Percentiles rank a stretch among this genome's conserved stretches.
phyloP scores from a whole-genome alignment of 1,140 invertebrate species.

The Drosophila virilis region DNA sequence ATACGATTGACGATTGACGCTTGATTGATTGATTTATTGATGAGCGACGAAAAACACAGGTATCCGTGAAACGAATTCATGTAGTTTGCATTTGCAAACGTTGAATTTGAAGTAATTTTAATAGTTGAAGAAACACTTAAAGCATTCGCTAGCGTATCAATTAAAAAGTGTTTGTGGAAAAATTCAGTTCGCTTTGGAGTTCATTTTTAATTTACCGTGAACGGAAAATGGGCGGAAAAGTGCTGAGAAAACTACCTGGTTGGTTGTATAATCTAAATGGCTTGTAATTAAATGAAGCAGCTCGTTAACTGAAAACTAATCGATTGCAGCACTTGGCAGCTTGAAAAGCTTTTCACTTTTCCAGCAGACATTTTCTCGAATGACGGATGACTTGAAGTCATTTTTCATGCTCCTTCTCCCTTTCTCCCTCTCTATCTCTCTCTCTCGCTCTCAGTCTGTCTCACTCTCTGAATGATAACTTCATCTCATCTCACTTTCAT shows the following conservation, averaged over 20 bases:
- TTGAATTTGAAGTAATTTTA: too few relatives aligned
- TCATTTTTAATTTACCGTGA: too few relatives aligned
- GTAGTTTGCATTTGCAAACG: too few relatives aligned
- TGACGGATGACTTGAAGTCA: conserved; percentile 42
- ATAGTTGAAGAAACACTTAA: too few relatives aligned
- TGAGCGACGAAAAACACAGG: too few relatives aligned
- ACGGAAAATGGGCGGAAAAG: too few relatives aligned
- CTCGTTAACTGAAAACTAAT: conserved; percentile 19
- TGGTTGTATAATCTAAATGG: conserved; percentile 3
- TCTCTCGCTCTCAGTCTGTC: not conserved
- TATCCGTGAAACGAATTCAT: too few relatives aligned
- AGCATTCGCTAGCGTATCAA: too few relatives aligned
- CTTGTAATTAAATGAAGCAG: conserved; percentile 4
- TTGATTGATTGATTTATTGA: too few relatives aligned
- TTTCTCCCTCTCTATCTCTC: not conserved
- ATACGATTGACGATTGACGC: too few relatives aligned
- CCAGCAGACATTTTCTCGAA: conserved; percentile 25
- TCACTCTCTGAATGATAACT: conserved; percentile 35
- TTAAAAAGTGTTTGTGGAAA: too few relatives aligned
- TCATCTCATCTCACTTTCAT: conserved; percentile 27
- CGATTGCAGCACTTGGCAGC: conserved; percentile 27
- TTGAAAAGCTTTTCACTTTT: conserved; percentile 32
- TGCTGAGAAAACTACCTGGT: not conserved
- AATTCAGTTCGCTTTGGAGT: too few relatives aligned
- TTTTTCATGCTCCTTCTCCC: conserved; percentile 11